Base-by-base conservation (phyloP, 2,888 invertebrate genomes). In the Netelia melanura region DNA sequence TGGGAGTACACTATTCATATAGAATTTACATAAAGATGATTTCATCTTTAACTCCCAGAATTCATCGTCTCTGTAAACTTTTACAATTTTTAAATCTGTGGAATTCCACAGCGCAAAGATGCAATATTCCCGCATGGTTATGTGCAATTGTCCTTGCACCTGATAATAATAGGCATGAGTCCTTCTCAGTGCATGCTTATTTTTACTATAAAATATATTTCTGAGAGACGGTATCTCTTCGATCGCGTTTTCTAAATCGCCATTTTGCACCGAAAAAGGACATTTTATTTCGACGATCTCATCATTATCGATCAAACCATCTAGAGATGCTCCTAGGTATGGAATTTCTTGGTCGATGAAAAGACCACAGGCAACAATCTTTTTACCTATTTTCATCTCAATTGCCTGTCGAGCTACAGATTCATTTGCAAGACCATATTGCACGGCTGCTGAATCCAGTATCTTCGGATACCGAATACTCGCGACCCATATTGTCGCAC, bases 231-330 rank as follows among this genome's bases (percentile, higher is more conserved):
- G 52, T 8, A 65, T 71, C 0, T 64, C 9, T 23, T 62, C 23
- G 6, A 87, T 64, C 11, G 87, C 86, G 3, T 76, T 67, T 21
- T 84, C 44, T n/a, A 85, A 38, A 21, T 86, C 85, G 1, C 83
- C 48, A 52, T 88, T 81, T 25, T 72, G 43, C 17, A 83, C 87
- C 21, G 79, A 81, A 10, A 44, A 78, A 0, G 89, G 87, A 67
- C 88, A 89, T 77, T 89, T 89, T 2, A 90, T 81, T 75, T 89
- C 89, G 3, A 90, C 83, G 25, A 89, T 86, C 8, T 84, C 84
- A 67, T 88, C 80, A 11, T 71, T 58, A 52, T 81, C 89, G 38
- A 88, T 81, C 5, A 90, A 68, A 38, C 88, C 87, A 67, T 90
- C 89, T 9, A 88, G 89, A 52, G 87, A 86, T 56, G 89, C 88